Conservation (phyloP, 2,113 vertebrate genomes). For the Empidonax alnorum region DNA sequence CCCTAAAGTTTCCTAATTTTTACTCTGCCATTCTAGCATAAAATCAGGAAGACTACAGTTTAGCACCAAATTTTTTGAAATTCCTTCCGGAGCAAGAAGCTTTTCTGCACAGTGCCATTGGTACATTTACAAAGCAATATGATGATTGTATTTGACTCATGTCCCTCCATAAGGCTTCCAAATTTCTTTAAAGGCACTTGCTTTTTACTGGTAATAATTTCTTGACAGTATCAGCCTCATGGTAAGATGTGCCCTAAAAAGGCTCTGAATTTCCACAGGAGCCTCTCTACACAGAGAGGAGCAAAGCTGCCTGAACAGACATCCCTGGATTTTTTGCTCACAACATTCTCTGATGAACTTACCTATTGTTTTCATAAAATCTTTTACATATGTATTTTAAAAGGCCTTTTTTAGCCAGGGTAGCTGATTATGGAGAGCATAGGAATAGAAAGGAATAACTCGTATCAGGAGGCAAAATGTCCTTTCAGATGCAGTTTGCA, state of each 20-base stretch:
- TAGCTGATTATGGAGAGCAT: not conserved
- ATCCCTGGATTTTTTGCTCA: not conserved
- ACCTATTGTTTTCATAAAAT: not conserved
- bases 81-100: not conserved
- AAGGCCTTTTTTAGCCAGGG: not conserved
- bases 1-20: not conserved
- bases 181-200: not conserved
- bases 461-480: slow-evolving; percentile 54
- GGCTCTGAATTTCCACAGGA: not conserved
- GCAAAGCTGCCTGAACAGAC: not conserved
- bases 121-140: not conserved
- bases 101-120: not conserved
- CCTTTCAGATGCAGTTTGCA: slow-evolving; percentile 72
- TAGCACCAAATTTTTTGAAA: not conserved
- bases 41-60: not conserved
- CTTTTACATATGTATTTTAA: not conserved
- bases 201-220: not conserved
- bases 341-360: not conserved
- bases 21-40: not conserved
- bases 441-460: not conserved
- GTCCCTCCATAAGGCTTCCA: not conserved
- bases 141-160: not conserved
- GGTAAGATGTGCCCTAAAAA: not conserved
- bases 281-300: not conserved
- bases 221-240: not conserved